Evolutionary conservation across 2,888 invertebrate species (phyloP).

Genomic region (Drosophila heteroneura): DNA sequence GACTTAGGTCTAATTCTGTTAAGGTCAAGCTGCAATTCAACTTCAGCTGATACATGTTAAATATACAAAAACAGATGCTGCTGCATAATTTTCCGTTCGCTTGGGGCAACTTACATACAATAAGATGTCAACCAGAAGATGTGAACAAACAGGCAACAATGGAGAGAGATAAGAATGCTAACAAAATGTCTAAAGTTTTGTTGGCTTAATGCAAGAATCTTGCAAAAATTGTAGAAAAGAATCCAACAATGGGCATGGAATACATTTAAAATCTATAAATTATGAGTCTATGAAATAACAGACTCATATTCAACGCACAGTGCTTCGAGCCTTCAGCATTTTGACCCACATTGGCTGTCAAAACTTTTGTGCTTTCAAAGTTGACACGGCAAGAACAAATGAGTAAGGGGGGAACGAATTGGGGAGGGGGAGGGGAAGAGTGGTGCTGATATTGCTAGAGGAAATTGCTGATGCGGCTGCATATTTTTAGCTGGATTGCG

Average conservation of each 20-base stretch:
- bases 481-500: conserved; percentile 20
- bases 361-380: conserved; percentile 44
- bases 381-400: conserved; percentile 16
- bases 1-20: neutral
- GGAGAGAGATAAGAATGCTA: neutral
- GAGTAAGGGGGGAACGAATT: neutral
- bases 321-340: conserved; percentile 20
- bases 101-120: neutral
- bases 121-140: conserved; percentile 1
- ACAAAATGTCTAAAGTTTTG: neutral
- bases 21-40: conserved; percentile 18
- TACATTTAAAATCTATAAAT: conserved; percentile 31
- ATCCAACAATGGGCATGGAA: neutral
- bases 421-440: fast-evolving
- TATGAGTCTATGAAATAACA: conserved; percentile 13
- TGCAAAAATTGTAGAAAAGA: neutral
- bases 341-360: conserved; percentile 60
- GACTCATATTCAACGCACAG: conserved; percentile 22
- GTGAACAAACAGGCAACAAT: conserved; percentile 8
- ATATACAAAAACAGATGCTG: conserved; percentile 6
- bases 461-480: conserved; percentile 27
- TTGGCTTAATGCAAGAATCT: conserved; percentile 20
- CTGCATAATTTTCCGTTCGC: conserved; percentile 25
- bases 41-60: conserved; percentile 35
- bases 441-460: conserved; percentile 24